These are phyloP conservation scores for Drosophila biarmipes DNA, from an alignment of 1,140 invertebrate genomes.

Conservation along the genomic window DNA sequence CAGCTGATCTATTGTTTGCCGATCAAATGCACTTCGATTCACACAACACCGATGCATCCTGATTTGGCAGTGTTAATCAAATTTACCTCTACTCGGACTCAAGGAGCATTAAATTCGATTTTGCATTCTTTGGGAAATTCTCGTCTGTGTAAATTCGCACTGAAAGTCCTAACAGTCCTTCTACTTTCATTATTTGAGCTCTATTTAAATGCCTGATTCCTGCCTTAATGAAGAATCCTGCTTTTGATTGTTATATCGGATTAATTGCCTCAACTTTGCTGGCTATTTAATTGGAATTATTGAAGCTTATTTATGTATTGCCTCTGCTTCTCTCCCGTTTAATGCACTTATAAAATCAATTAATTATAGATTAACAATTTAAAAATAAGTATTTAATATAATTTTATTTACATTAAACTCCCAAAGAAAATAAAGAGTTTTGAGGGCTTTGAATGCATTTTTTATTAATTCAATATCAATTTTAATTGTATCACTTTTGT, in stretches of 20 bases:
- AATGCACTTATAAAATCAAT: conserved; percentile 1
- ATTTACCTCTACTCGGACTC: not conserved
- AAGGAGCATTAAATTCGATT: conserved; percentile 4
- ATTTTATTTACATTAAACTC: too few species aligned
- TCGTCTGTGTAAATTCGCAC: conserved; percentile 31
- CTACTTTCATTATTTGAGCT: conserved; percentile 35
- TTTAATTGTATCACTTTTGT: too few species aligned
- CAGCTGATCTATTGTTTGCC: conserved; percentile 7
- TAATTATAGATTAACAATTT: too few species aligned
- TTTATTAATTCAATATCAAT: too few species aligned
- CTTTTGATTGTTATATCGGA: conserved; percentile 22
- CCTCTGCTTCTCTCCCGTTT: not conserved
- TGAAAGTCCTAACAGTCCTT: conserved; percentile 1
- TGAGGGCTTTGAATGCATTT: too few species aligned
- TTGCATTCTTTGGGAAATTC: not conserved
- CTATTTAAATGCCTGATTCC: conserved; percentile 23
- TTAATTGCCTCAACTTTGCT: conserved; percentile 26
- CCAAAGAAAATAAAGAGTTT: too few species aligned
- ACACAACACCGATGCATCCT: not conserved
- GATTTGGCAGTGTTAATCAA: not conserved
- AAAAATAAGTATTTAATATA: not conserved
- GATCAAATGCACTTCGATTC: not conserved
- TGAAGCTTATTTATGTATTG: conserved; percentile 4
- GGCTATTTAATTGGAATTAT: conserved; percentile 13
- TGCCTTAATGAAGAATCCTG: conserved; percentile 3